phyloP scores from a whole-genome alignment of 2,113 vertebrate genomes.

The Polypterus senegalus region DNA sequence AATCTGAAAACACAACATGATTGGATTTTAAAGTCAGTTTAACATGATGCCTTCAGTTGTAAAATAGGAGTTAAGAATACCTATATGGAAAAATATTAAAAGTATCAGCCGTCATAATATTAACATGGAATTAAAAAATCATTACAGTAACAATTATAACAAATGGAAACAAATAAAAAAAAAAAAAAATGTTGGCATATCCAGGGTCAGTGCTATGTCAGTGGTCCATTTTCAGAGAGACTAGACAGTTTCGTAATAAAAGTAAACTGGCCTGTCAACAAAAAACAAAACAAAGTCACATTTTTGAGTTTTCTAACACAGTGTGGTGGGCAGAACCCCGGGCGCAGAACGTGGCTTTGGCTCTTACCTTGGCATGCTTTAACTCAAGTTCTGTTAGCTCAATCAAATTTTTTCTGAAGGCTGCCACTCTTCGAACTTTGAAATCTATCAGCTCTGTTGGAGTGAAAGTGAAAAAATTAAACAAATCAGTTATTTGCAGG shows the following conservation, averaged over 20 bases:
- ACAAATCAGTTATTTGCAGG: neutral
- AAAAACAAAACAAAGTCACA: neutral
- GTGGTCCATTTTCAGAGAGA: constrained; percentile 16
- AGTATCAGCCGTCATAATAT: neutral
- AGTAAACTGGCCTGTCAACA: constrained; percentile 19
- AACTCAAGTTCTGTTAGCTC: constrained; percentile 19
- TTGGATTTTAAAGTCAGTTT: too few relatives aligned
- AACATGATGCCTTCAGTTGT: too few relatives aligned
- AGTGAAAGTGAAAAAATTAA: neutral
- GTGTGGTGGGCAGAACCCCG: neutral
- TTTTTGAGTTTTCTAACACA: too few relatives aligned
- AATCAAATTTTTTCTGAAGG: constrained; percentile 22
- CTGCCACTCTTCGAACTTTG: constrained; percentile 11
- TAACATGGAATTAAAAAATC: neutral
- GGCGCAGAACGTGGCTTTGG: neutral
- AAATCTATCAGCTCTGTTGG: constrained; percentile 20
- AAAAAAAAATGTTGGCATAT: neutral
- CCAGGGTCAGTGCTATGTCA: neutral
- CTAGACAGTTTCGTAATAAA: constrained; percentile 19
- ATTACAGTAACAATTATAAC: neutral
- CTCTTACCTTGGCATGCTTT: constrained; percentile 15
- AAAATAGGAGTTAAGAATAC: too few relatives aligned
- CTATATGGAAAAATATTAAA: too few relatives aligned
- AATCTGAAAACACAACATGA: too few relatives aligned
- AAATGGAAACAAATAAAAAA: constrained; percentile 4